phyloP scores from a whole-genome alignment of 64 coral and sea anemone species.

The Hydrozoanthus tunicans region DNA sequence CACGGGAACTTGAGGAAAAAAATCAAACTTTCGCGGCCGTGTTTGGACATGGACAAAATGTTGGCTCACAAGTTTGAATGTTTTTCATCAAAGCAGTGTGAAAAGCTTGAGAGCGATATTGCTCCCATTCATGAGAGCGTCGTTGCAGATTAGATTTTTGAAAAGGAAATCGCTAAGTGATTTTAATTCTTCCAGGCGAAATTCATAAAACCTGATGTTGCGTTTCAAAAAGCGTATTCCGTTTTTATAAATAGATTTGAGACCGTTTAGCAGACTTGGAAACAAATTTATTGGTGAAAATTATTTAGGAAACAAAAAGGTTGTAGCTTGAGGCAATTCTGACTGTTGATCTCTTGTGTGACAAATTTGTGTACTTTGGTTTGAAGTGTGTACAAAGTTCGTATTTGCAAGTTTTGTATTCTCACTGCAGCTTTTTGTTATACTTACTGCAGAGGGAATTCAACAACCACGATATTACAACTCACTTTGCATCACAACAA shows the following conservation, averaged over 20 bases:
- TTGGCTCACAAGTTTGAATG: constrained; percentile 47
- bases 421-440: background rate
- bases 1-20: constrained; percentile 7
- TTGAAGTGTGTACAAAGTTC: constrained; percentile 33
- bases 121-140: background rate
- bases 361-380: constrained; percentile 51
- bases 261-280: background rate
- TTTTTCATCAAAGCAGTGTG: constrained; percentile 18
- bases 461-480: constrained; percentile 22
- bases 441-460: background rate
- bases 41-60: constrained; percentile 58
- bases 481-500: constrained; percentile 47
- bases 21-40: constrained; percentile 37
- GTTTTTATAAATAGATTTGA: background rate
- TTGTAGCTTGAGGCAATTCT: background rate
- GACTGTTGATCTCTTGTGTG: constrained; percentile 26
- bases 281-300: background rate
- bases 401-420: background rate
- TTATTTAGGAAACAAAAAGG: constrained; percentile 19
- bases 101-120: constrained; percentile 21
- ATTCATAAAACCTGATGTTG: constrained; percentile 1
- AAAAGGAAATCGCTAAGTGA: background rate
- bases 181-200: constrained; percentile 9
- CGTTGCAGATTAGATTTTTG: constrained; percentile 12
- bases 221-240: background rate